Evolutionary conservation across 2,797 vertebrate genomes (phyloP).

Genomic region (Coilia nasus): DNA sequence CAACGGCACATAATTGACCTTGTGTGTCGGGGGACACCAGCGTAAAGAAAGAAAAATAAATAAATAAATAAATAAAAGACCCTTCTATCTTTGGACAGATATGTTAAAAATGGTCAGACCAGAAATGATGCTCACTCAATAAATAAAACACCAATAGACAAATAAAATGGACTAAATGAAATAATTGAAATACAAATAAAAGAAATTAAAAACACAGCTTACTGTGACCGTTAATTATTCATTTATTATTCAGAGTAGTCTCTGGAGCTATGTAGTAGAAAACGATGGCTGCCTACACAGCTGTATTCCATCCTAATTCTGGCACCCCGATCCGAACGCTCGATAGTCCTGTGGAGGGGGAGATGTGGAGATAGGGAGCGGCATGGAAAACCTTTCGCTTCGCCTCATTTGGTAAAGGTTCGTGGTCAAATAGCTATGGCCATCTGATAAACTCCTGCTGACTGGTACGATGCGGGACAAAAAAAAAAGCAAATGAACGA

Average conservation of each 20-base stretch:
- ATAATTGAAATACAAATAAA: no score
- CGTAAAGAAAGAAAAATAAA: slow-evolving; percentile 32
- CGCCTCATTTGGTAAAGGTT: slow-evolving; percentile 66
- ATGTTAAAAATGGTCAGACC: no score
- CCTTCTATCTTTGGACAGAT: no score
- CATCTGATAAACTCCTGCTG: slow-evolving; percentile 67
- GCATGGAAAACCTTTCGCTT: slow-evolving; percentile 50
- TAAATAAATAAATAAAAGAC: slow-evolving; percentile 31
- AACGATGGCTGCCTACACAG: background rate
- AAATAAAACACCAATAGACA: no score
- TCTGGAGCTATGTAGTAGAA: background rate
- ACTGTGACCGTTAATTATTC: background rate
- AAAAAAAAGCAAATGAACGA: slow-evolving; percentile 31
- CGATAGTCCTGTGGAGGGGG: background rate
- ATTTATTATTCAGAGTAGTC: background rate
- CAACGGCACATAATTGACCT: background rate
- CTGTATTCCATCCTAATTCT: slow-evolving; percentile 13
- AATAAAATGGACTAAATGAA: no score
- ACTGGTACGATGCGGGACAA: slow-evolving; percentile 66
- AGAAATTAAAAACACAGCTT: background rate
- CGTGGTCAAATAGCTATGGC: slow-evolving; percentile 68
- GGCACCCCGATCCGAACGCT: background rate
- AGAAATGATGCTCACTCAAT: no score
- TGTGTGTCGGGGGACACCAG: background rate
- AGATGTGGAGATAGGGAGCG: background rate